Base-by-base conservation (phyloP, 2,113 vertebrate genomes). In the Perca schrenkii region DNA sequence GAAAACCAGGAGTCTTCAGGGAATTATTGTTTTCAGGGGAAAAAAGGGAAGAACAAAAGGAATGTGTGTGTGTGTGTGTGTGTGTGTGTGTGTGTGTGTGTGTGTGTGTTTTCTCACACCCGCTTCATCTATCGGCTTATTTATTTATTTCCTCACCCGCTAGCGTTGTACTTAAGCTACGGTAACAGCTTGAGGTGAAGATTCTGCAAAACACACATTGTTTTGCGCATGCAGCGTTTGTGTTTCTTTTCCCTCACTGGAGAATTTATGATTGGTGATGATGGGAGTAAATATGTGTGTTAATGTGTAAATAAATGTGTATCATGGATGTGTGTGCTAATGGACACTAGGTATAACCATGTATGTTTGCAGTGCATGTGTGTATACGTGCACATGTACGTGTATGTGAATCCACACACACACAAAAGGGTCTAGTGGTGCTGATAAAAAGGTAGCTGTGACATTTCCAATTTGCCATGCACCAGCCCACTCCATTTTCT, bases 391-490 rank as follows among this genome's bases (percentile, higher is more conserved):
- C 80, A 74, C 88, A 63, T 34, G 72, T 63, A 82, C 79, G 65
- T 86, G 79, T 64, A 84, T 49, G 75, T 84, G 86, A 64, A 84
- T 73, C 74, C 88, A 87, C 90, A 87, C 89, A 40, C 57, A 69
- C 92, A 91, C 83, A 86, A 86, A 83, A 94, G 94, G 97, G 96
- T 97, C 97, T 97, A 96, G 95, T 94, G 54, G 94, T 95, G 95
- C 95, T 95, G 95, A 97, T 96, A 96, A 97, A 96, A 96, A 95
- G 97, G 97, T 97, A 97, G 96, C 96, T 97, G 97, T 97, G 97
- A 98, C 97, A 98, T 99, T 99, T 97, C 96, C 96, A 97, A 99
- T 99, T 99, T 97, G 97, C 97, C 97, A 98, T 98, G 97, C 97
- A 96, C 96, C 96, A 97, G 96, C 96, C 97, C 96, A 96, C 96